Percentiles rank a stretch among this genome's conserved stretches.
phyloP scores from a whole-genome alignment of 1,140 invertebrate species.

The Apis florea region DNA sequence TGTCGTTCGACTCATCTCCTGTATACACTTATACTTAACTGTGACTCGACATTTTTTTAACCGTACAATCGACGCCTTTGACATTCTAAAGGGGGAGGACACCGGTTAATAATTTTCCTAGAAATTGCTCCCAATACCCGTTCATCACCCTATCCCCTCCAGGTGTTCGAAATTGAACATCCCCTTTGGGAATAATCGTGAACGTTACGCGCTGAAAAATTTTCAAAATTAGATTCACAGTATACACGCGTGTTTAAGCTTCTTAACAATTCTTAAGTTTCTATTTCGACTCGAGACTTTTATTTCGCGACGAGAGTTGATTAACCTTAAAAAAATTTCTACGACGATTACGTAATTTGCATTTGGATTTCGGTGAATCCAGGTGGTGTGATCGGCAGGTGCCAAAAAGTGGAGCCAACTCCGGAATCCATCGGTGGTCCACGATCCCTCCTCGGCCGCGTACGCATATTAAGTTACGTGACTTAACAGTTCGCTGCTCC shows the following conservation, averaged over 20 bases:
- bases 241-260: too few relatives aligned
- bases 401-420: conserved; percentile 47
- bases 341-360: not conserved
- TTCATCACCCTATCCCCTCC: too few relatives aligned
- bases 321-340: not conserved
- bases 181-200: not conserved
- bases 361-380: conserved; percentile 15
- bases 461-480: conserved; percentile 51
- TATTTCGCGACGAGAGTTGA: too few relatives aligned
- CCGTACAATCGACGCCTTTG: not conserved
- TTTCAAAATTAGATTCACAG: too few relatives aligned
- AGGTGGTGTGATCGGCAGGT: conserved; percentile 37
- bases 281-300: too few relatives aligned
- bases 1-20: not conserved
- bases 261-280: too few relatives aligned
- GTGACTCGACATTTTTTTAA: not conserved
- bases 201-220: not conserved
- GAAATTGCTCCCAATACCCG: not conserved
- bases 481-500: conserved; percentile 51
- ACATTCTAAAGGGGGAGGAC: not conserved
- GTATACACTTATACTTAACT: conserved; percentile 11
- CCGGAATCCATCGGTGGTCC: conserved; percentile 20
- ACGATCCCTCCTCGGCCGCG: conserved; percentile 9
- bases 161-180: not conserved
- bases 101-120: not conserved